Evolutionary conservation across 2,113 vertebrate genomes (phyloP), one percentile per base, ranked within the genome.

Genomic region (Melanocharis versteri): DNA sequence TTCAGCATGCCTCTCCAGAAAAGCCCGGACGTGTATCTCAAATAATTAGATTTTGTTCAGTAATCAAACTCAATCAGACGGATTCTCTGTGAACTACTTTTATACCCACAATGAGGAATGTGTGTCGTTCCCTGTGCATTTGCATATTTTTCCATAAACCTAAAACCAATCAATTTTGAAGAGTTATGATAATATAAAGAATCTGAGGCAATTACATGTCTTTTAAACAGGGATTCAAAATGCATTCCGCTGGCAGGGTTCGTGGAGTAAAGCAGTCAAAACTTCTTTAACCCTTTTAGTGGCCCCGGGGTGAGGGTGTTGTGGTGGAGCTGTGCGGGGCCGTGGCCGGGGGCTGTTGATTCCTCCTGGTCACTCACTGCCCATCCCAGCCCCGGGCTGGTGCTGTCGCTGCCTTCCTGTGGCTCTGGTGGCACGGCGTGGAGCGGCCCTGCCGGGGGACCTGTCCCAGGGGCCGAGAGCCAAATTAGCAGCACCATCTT

Each of bases 111-210:
- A 96, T 81, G 95, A 98, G 95, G 97, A 97, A 97, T 87, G 94
- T 93, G 95, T 84, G 95, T 72, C 95, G 65, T 54, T 97, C 96
- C 75, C 91, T 48, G 33, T 2, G 68, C 94, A 97, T 98, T 98
- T 98, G 97, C 98, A 98, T 98, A 98, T 98, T 98, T 98, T 98
- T 98, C 98, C 98, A 98, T 98, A 97, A 98, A 97, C 96, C 98
- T 97, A 98, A 98, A 98, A 98, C 98, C 98, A 98, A 98, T 98
- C 98, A 98, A 94, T 98, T 98, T 97, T 98, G 97, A 98, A 98
- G 98, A 98, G 98, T 98, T 98, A 98, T 97, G 98, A 97, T 98
- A 98, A 98, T 98, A 98, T 96, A 98, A 98, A 98, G 98, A 98
- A 98, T 98, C 97, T 65, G 96, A 98, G 95, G 97, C 98, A 98